These are phyloP conservation scores for Antechinus flavipes DNA, from an alignment of 2,113 vertebrate species.

Conservation along the genomic window DNA sequence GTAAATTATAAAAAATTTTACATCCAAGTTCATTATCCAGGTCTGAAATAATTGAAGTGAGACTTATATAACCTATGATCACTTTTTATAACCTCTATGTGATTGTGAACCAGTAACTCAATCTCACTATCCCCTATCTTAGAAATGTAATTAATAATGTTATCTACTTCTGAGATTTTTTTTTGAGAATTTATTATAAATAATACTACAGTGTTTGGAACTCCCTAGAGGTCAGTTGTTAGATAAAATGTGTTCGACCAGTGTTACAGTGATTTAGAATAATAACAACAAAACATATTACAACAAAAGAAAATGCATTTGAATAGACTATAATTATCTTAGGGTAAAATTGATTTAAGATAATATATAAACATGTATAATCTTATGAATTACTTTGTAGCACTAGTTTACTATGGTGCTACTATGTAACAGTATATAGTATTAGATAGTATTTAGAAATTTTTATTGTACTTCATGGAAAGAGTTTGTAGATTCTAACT, in stretches of 20 bases:
- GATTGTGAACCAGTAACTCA: constrained; percentile 48
- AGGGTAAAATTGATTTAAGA: constrained; percentile 62
- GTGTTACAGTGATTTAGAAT: constrained; percentile 62
- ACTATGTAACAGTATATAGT: too few relatives aligned
- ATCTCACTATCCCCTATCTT: constrained; percentile 67
- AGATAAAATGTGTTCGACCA: constrained; percentile 58
- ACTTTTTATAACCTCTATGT: constrained; percentile 6
- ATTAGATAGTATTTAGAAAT: constrained; percentile 2
- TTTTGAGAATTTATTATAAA: constrained; percentile 70
- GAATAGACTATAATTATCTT: constrained; percentile 69
- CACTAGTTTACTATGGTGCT: too few relatives aligned
- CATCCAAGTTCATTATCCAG: background rate
- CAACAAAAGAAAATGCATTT: constrained; percentile 64
- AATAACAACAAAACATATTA: constrained; percentile 72
- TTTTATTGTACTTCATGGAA: background rate
- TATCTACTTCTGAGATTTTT: constrained; percentile 52
- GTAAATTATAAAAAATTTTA: constrained; percentile 47
- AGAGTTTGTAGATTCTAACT: background rate
- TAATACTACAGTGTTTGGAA: constrained; percentile 52
- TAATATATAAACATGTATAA: constrained; percentile 64
- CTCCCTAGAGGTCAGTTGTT: constrained; percentile 59
- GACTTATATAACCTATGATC: constrained; percentile 1
- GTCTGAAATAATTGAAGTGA: constrained; percentile 17
- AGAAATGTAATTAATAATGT: constrained; percentile 67
- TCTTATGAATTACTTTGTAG: constrained; percentile 67